phyloP scores from a whole-genome alignment of 2,797 vertebrate species.

The Notolepis coatsorum region DNA sequence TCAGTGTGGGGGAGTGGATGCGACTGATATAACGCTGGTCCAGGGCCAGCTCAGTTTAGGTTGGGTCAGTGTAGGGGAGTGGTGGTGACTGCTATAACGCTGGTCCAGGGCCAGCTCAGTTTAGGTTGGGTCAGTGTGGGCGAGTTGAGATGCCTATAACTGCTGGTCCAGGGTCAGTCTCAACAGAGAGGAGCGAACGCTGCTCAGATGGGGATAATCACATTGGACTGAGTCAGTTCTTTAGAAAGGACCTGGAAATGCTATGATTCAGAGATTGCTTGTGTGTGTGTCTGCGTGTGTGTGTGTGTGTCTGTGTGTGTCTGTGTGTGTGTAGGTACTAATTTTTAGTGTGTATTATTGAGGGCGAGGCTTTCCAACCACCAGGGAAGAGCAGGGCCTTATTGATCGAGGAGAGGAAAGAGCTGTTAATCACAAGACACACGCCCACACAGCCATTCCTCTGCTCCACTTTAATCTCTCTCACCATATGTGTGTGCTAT shows the following conservation, averaged over 20 bases:
- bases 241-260: conserved; percentile 39
- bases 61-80: background rate
- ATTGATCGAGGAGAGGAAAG: conserved; percentile 12
- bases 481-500: background rate
- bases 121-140: conserved; percentile 49
- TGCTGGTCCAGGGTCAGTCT: conserved; percentile 41
- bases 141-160: conserved; percentile 54
- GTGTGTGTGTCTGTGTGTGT: conserved; percentile 13
- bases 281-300: conserved; percentile 41
- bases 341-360: no score
- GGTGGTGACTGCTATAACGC: conserved; percentile 3
- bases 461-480: conserved; percentile 2
- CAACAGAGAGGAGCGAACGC: conserved; percentile 49
- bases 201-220: conserved; percentile 60
- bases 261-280: conserved; percentile 37
- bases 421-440: conserved; percentile 6
- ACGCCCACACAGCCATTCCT: background rate
- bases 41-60: background rate
- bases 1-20: no score
- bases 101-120: conserved; percentile 40
- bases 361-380: conserved; percentile 19
- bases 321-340: no score
- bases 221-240: conserved; percentile 42
- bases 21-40: no score
- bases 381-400: background rate